These are phyloP conservation scores for Pseudochaenichthys georgianus DNA, from an alignment of 2,797 vertebrate genomes.

Conservation along the genomic window DNA sequence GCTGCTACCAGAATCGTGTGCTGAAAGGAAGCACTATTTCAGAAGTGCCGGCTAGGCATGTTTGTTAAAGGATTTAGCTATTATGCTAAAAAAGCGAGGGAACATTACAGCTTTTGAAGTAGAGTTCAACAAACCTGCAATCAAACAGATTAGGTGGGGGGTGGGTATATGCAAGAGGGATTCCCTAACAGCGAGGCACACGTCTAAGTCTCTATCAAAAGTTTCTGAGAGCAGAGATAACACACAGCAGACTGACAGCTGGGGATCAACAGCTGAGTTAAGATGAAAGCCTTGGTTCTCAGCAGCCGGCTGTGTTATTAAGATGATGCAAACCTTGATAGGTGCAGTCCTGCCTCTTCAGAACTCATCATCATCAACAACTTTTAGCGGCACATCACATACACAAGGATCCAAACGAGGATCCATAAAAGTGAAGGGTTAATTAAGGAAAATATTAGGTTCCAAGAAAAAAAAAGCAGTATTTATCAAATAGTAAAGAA, in stretches of 20 bases:
- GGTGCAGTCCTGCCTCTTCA: slow-evolving; percentile 40
- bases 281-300: slow-evolving; percentile 61
- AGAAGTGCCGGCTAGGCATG: slow-evolving; percentile 47
- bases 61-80: slow-evolving; percentile 49
- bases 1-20: slow-evolving; percentile 40
- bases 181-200: slow-evolving; percentile 23
- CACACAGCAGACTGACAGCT: slow-evolving; percentile 51
- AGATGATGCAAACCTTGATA: slow-evolving; percentile 45
- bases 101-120: slow-evolving; percentile 28
- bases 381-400: background rate
- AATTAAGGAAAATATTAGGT: background rate
- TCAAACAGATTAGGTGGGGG: slow-evolving; percentile 11
- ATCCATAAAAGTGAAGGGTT: background rate
- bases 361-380: slow-evolving; percentile 31
- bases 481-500: background rate
- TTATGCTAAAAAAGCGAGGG: slow-evolving; percentile 37
- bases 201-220: slow-evolving; percentile 30
- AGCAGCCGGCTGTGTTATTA: slow-evolving; percentile 29
- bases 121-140: slow-evolving; percentile 23
- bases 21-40: slow-evolving; percentile 43
- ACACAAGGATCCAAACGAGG: background rate
- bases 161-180: slow-evolving; percentile 10
- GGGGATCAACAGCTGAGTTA: slow-evolving; percentile 50
- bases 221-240: slow-evolving; percentile 47
- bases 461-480: background rate